These are phyloP conservation scores for Caloenas nicobarica DNA, from an alignment of 2,113 vertebrate species.

Conservation along the genomic window DNA sequence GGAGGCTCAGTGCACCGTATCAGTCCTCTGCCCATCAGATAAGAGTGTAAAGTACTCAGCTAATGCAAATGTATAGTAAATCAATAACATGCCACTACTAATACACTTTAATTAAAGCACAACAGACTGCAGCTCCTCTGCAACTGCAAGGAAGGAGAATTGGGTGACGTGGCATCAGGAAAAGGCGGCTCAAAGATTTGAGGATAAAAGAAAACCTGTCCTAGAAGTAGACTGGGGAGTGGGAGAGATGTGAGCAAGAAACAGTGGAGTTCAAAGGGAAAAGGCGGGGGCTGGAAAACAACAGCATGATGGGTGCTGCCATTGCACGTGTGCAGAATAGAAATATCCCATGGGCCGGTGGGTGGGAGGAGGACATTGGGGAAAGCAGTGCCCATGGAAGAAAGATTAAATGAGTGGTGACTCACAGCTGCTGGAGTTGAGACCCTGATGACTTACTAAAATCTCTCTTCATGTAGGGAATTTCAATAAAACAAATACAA, in stretches of 20 bases:
- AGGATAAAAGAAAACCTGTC: not conserved
- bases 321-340: not conserved
- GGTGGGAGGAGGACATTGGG: accelerated
- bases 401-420: not conserved
- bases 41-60: constrained; percentile 28
- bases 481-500: not conserved
- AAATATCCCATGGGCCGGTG: not conserved
- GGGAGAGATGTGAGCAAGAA: not conserved
- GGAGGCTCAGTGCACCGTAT: not conserved
- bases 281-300: not conserved
- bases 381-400: not conserved
- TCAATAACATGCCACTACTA: constrained; percentile 46
- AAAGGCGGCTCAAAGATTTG: not conserved
- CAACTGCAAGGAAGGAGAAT: not conserved
- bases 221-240: not conserved
- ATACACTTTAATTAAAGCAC: constrained; percentile 52
- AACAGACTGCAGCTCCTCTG: constrained; percentile 39
- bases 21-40: constrained; percentile 50
- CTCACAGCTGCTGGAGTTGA: not conserved
- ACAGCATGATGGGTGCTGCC: accelerated
- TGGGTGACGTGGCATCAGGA: not conserved
- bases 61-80: constrained; percentile 51
- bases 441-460: not conserved
- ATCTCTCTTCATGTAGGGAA: not conserved
- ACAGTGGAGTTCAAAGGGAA: not conserved